Percentiles rank a stretch among this genome's conserved stretches.
phyloP scores from a whole-genome alignment of 2,888 invertebrate genomes.

The Pollenia labialis region DNA sequence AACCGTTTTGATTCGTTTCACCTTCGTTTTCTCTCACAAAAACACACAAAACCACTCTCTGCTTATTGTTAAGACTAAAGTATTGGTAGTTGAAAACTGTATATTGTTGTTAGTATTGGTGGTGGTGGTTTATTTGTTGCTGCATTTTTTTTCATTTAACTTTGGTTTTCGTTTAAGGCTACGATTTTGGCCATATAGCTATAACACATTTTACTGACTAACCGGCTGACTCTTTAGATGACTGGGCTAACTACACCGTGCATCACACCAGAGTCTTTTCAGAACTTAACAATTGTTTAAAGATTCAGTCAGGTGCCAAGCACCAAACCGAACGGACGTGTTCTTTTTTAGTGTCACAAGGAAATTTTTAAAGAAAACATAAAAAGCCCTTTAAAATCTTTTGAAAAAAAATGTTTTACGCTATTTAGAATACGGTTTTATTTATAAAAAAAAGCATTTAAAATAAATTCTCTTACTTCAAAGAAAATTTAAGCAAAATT shows the following conservation, averaged over 20 bases:
- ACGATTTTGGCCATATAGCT: slow-evolving; percentile 75
- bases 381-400: slow-evolving; percentile 1
- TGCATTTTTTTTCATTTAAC: slow-evolving; percentile 27
- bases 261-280: slow-evolving; percentile 80
- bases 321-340: slow-evolving; percentile 84
- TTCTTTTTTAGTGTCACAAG: slow-evolving; percentile 49
- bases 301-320: slow-evolving; percentile 85
- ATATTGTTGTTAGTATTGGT: slow-evolving; percentile 36
- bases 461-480: slow-evolving; percentile 15
- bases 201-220: slow-evolving; percentile 44
- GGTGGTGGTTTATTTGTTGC: slow-evolving; percentile 41
- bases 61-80: slow-evolving; percentile 38
- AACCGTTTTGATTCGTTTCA: slow-evolving; percentile 76
- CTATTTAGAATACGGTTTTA: neutral
- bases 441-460: slow-evolving; percentile 27
- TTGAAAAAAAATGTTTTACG: neutral
- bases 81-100: slow-evolving; percentile 15
- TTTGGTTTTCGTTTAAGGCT: slow-evolving; percentile 72
- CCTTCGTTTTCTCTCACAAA: slow-evolving; percentile 68
- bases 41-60: slow-evolving; percentile 18
- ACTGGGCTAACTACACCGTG: slow-evolving; percentile 67
- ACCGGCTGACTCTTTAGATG: slow-evolving; percentile 37
- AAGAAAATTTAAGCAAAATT: slow-evolving; percentile 26
- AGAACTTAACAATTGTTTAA: slow-evolving; percentile 81
- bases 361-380: slow-evolving; percentile 28